phyloP scores from a whole-genome alignment of 2,113 vertebrate genomes.

The Chionis minor region DNA sequence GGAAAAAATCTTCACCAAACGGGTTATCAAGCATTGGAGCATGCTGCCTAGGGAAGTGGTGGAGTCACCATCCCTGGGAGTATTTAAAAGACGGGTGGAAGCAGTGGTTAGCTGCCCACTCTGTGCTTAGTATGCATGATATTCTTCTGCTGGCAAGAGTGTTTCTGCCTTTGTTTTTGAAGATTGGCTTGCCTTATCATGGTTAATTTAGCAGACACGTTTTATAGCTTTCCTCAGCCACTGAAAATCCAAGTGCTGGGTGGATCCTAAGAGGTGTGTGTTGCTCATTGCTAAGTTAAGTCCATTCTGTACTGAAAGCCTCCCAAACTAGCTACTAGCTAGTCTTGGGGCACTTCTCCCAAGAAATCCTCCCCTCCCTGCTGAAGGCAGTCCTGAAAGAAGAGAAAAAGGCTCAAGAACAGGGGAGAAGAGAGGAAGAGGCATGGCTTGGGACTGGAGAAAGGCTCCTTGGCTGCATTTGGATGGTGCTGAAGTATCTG shows the following conservation, averaged over 20 bases:
- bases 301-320: not conserved
- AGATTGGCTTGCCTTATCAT: not conserved
- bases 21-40: no score
- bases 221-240: not conserved
- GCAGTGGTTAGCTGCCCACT: not conserved
- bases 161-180: not conserved
- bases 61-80: no score
- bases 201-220: not conserved
- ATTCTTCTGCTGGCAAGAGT: not conserved
- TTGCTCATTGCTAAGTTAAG: not conserved
- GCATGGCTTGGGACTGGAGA: not conserved
- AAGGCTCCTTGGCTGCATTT: conserved; percentile 22
- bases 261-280: not conserved
- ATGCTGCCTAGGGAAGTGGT: no score
- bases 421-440: not conserved
- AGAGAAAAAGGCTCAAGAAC: not conserved
- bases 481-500: not conserved
- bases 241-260: not conserved
- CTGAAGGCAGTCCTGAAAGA: not conserved
- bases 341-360: not conserved
- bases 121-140: not conserved
- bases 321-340: not conserved
- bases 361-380: not conserved
- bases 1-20: no score
- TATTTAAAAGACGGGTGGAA: no score